Evolutionary conservation across 2,797 vertebrate genomes (phyloP).

Genomic region (Sebastes minor): DNA sequence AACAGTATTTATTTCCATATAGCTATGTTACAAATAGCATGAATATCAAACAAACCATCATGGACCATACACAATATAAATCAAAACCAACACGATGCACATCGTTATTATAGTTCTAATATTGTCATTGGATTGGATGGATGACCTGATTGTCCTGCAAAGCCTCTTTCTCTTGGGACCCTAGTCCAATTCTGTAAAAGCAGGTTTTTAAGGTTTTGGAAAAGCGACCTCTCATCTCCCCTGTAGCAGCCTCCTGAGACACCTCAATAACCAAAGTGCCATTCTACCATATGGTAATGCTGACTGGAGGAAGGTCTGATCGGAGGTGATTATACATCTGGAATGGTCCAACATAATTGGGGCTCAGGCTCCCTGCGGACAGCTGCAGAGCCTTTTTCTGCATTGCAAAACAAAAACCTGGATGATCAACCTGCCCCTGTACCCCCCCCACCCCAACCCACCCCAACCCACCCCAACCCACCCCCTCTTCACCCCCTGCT

Average conservation of each 20-base stretch:
- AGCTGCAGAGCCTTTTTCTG: constrained; percentile 33
- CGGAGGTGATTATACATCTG: constrained; percentile 60
- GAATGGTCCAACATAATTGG: constrained; percentile 32
- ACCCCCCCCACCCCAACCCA: neutral
- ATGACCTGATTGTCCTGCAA: neutral
- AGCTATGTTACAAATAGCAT: neutral
- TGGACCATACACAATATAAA: neutral
- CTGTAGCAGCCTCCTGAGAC: constrained; percentile 11
- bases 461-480: neutral
- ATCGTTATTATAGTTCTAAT: neutral
- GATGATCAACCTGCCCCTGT: constrained; percentile 1
- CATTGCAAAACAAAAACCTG: constrained; percentile 30
- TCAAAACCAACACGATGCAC: neutral
- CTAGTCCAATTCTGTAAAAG: neutral
- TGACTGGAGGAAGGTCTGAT: constrained; percentile 41
- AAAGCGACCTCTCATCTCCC: constrained; percentile 10
- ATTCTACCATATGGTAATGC: constrained; percentile 51
- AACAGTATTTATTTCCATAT: neutral
- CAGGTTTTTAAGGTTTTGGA: constrained; percentile 15
- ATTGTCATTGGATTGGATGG: neutral
- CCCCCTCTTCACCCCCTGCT: neutral
- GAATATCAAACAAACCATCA: neutral
- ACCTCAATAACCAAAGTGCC: constrained; percentile 25
- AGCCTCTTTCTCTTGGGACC: neutral
- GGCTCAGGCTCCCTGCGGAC: constrained; percentile 14